Evolutionary conservation across 2,888 invertebrate genomes (phyloP), one percentile per base, ranked within the genome.

Genomic region (Hyalella azteca): DNA sequence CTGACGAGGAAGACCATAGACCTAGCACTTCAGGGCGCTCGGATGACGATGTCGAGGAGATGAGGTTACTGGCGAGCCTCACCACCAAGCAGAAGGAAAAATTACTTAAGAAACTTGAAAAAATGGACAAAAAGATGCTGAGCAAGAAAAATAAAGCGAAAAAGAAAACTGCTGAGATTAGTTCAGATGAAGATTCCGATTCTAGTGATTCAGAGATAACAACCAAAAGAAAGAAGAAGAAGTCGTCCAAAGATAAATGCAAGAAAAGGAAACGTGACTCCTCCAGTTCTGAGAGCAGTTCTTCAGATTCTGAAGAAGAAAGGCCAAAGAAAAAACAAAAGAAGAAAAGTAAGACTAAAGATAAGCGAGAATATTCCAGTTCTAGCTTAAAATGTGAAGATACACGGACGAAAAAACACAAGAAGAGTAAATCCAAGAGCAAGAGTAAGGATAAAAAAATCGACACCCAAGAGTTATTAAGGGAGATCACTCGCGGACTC

Each of bases 21-120:
- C 26, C 40, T 5, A 45, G 41, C 40, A 15, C 66, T 7, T 66
- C 66, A 19, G 32, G 36, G 0, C 19, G 15, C 5, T 19, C 36
- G 1, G 81, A 81, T 40, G 86, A 85, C 85, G 90, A 89, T 81
- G 91, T 92, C n/a, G 94, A 94, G 89, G 90, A 92, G 29, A 92
- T 94, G 40, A 87, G 89, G 81, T 93, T 97, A 85, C 89, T 97
- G 7, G 95, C 94, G 87, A 93, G 94, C 0, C 88, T 97, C 22
- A 92, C 93, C 5, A 93, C 92, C 83, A 94, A 95, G 86, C 95
- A 97, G 87, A 97, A 97, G 88, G 93, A 95, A 86, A 95, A 95
- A 86, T 88, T 97, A 26, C 89, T 97, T n/a, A 96, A 93, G 49
- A 85, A 86, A 77, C 81, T 86, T 11, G 81, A 85, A 22, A 85